These are phyloP conservation scores for Uria aalge DNA, from an alignment of 2,113 vertebrate species.

Conservation along the genomic window DNA sequence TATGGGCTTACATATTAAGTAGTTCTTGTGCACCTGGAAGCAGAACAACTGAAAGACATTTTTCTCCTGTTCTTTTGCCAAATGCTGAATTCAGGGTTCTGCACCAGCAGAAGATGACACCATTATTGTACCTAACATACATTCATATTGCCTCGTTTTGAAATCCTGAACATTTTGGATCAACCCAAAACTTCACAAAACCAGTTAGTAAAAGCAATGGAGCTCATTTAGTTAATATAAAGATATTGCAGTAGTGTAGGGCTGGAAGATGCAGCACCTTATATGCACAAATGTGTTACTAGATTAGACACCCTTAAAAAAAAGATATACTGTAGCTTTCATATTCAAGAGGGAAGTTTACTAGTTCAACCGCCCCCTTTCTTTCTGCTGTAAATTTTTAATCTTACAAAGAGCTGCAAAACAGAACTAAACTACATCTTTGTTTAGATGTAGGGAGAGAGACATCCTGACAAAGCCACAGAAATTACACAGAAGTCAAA, in stretches of 20 bases:
- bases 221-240: background rate
- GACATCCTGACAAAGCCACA: background rate
- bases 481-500: background rate
- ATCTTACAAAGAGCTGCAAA: background rate
- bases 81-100: background rate
- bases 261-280: background rate
- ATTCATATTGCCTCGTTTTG: background rate
- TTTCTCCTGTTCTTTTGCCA: background rate
- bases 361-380: background rate
- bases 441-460: background rate
- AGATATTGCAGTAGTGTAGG: background rate
- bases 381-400: background rate
- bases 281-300: background rate
- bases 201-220: background rate
- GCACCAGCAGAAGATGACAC: background rate
- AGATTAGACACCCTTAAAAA: background rate
- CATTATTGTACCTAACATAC: background rate
- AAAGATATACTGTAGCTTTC: background rate
- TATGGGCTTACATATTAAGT: background rate
- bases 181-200: background rate
- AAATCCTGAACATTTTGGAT: background rate
- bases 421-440: background rate
- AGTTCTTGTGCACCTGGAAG: background rate
- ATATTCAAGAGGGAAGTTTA: background rate
- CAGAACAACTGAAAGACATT: background rate